A percentile compares a stretch with the other conserved stretches of the same genome.
phyloP scores from a whole-genome alignment of 1,140 invertebrate genomes.

The Lepidurus couesii region DNA sequence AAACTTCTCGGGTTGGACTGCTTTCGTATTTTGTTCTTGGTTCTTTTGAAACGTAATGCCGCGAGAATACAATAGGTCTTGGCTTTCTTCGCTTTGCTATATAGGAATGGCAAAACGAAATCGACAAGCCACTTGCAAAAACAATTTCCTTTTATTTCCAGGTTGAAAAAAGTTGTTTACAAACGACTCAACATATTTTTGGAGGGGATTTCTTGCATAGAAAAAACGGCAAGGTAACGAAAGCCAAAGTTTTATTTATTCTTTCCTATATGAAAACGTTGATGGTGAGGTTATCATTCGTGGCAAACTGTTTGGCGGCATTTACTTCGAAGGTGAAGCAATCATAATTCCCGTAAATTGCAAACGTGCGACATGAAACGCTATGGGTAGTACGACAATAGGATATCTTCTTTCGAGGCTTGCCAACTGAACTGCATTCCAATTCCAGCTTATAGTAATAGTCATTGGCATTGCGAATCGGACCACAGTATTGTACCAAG shows the following conservation, averaged over 20 bases:
- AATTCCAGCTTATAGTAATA: slow-evolving; percentile 28
- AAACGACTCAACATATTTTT: too few relatives aligned
- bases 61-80: not conserved
- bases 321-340: not conserved
- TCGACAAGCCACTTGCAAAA: not conserved
- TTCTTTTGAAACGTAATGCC: not conserved
- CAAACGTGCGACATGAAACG: not conserved
- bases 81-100: not conserved
- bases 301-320: not conserved
- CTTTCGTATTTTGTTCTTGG: not conserved
- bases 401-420: not conserved
- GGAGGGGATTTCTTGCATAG: too few relatives aligned
- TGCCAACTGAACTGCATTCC: not conserved
- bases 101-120: not conserved
- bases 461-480: not conserved
- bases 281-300: not conserved
- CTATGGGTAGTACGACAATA: slow-evolving; percentile 26
- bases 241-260: not conserved
- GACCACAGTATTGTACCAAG: slow-evolving; percentile 33
- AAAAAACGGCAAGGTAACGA: not conserved
- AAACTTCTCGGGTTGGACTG: not conserved
- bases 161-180: not conserved
- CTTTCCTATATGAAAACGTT: not conserved
- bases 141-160: not conserved
- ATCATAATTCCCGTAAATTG: not conserved